Percentiles rank a stretch among this genome's conserved stretches.
phyloP scores from a whole-genome alignment of 2,113 vertebrate genomes.

The Poecile atricapillus region DNA sequence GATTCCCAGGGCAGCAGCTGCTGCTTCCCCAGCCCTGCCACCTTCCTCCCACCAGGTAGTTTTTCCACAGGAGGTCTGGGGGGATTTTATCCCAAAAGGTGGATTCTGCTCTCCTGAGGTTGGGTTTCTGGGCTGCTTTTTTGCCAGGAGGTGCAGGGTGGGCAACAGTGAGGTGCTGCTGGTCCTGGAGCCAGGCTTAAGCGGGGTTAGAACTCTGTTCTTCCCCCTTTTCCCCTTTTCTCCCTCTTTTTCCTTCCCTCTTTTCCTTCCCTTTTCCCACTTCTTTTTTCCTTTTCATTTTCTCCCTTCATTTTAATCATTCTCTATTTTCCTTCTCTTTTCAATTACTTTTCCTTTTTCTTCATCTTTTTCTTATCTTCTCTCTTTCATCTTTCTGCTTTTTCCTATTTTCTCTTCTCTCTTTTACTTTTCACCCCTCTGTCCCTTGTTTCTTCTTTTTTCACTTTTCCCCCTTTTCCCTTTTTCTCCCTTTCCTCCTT shows the following conservation, averaged over 20 bases:
- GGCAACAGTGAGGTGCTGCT: background rate
- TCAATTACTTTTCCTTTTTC: background rate
- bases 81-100: background rate
- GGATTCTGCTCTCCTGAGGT: background rate
- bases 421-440: rapidly evolving
- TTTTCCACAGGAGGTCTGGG: background rate
- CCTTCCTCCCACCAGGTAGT: rapidly evolving
- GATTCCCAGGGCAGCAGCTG: rapidly evolving
- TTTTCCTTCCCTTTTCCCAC: background rate
- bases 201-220: background rate
- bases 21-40: background rate
- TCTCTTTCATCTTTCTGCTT: background rate
- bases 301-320: background rate
- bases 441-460: background rate
- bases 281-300: background rate
- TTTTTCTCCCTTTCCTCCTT: rapidly evolving
- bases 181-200: rapidly evolving
- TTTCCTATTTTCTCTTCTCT: background rate
- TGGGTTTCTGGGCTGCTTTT: background rate
- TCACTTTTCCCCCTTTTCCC: too few relatives aligned
- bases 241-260: background rate
- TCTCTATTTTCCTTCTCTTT: background rate
- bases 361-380: too few relatives aligned
- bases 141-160: rapidly evolving
- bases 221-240: background rate